A percentile compares a stretch with the other conserved stretches of the same genome.
phyloP scores from a whole-genome alignment of 2,888 invertebrate genomes.

The Bursaphelenchus okinawaensis region DNA sequence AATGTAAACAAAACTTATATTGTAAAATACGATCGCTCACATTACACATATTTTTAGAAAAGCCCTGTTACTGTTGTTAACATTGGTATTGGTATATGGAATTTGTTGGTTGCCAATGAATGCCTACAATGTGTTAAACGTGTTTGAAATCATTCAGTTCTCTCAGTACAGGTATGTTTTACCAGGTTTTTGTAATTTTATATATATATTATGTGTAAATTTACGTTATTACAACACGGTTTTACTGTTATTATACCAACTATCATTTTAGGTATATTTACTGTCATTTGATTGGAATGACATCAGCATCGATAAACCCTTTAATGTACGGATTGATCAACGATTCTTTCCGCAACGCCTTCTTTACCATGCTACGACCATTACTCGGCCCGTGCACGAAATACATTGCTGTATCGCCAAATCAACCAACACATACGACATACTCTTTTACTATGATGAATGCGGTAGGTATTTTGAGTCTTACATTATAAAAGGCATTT shows the following conservation, averaged over 20 bases:
- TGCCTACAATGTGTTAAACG: conserved; percentile 67
- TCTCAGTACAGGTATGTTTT: conserved; percentile 37
- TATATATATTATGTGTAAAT: not conserved
- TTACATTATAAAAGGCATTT: too few relatives aligned
- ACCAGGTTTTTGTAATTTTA: conserved; percentile 1
- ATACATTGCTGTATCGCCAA: conserved; percentile 25
- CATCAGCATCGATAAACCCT: conserved; percentile 84
- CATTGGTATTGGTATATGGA: conserved; percentile 79
- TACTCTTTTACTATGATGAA: conserved; percentile 9
- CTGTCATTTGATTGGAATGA: conserved; percentile 73
- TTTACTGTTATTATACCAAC: too few relatives aligned
- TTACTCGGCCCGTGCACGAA: conserved; percentile 30
- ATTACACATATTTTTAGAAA: conserved; percentile 62
- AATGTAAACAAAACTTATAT: too few relatives aligned
- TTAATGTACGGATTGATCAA: conserved; percentile 86
- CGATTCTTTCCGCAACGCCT: conserved; percentile 70
- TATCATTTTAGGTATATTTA: conserved; percentile 59
- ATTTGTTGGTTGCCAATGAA: conserved; percentile 85
- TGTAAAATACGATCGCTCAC: too few relatives aligned
- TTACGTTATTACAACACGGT: too few relatives aligned
- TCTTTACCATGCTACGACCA: conserved; percentile 30
- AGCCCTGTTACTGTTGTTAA: conserved; percentile 77
- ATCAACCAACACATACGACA: conserved; percentile 5
- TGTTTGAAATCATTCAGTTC: conserved; percentile 48
- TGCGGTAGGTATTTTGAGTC: not conserved